A percentile compares a stretch with the other conserved stretches of the same genome.
phyloP scores from a whole-genome alignment of 2,888 invertebrate genomes.

The Dendrolimus pini region DNA sequence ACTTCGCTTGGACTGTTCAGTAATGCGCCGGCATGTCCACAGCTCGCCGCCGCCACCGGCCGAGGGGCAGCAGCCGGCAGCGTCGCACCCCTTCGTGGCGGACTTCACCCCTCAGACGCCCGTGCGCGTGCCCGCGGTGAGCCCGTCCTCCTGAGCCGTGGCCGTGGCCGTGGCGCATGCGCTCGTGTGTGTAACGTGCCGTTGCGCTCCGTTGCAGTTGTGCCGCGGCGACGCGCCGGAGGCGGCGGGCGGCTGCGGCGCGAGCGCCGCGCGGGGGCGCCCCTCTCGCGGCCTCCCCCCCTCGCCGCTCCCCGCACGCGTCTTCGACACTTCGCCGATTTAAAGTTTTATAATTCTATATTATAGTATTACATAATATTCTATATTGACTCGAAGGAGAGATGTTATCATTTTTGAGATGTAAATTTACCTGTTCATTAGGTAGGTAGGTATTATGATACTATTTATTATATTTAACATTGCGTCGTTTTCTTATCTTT shows the following conservation, averaged over 20 bases:
- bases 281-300: constrained; percentile 12
- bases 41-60: background rate
- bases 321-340: constrained; percentile 37
- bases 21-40: background rate
- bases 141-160: background rate
- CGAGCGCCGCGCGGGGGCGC: constrained; percentile 15
- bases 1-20: no score
- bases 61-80: constrained; percentile 7
- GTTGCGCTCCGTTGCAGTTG: no score
- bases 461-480: constrained; percentile 40
- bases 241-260: constrained; percentile 20
- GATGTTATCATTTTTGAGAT: constrained; percentile 71
- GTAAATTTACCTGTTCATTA: constrained; percentile 68
- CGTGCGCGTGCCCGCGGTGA: constrained; percentile 1
- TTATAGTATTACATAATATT: constrained; percentile 48
- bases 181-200: no score
- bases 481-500: constrained; percentile 60
- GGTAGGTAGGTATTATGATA: constrained; percentile 13
- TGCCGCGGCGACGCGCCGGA: constrained; percentile 11
- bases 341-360: constrained; percentile 12
- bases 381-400: constrained; percentile 54
- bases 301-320: constrained; percentile 14
- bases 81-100: constrained; percentile 27
- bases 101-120: constrained; percentile 27
- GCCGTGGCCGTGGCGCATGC: no score